Conservation (phyloP, 2,888 invertebrate species). For the Iselma pallidipennis region DNA sequence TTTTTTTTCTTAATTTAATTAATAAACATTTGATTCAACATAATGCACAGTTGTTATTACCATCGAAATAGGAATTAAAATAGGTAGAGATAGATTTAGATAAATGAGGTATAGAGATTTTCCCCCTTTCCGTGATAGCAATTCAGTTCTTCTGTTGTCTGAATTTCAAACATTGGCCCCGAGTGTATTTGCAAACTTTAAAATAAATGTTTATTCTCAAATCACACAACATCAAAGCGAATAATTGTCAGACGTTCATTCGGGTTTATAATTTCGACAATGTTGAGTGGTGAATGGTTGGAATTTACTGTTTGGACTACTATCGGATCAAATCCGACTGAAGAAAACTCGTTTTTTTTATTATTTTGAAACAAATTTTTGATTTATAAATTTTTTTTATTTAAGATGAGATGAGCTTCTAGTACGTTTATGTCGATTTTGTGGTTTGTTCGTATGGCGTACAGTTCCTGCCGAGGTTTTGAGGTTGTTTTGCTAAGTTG, state of each 20-base stretch:
- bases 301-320: background rate
- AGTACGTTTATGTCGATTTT: background rate
- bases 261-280: background rate
- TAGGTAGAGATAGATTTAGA: background rate
- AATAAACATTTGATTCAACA: background rate
- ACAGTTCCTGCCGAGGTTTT: conserved; percentile 13
- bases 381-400: no score
- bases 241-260: conserved; percentile 11
- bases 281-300: background rate
- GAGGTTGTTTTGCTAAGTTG: conserved; percentile 21
- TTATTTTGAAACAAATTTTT: no score
- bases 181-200: conserved; percentile 49
- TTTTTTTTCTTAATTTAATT: no score
- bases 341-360: background rate
- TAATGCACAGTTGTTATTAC: background rate
- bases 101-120: background rate
- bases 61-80: no score
- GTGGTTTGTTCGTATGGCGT: background rate
- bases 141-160: conserved; percentile 28
- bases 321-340: background rate
- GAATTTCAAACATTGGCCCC: conserved; percentile 34
- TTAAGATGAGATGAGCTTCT: background rate
- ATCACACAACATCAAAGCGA: conserved; percentile 28
- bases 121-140: background rate
- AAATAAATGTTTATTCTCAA: conserved; percentile 51